phyloP scores from a whole-genome alignment of 2,113 vertebrate genomes.

The Epinephelus lanceolatus region DNA sequence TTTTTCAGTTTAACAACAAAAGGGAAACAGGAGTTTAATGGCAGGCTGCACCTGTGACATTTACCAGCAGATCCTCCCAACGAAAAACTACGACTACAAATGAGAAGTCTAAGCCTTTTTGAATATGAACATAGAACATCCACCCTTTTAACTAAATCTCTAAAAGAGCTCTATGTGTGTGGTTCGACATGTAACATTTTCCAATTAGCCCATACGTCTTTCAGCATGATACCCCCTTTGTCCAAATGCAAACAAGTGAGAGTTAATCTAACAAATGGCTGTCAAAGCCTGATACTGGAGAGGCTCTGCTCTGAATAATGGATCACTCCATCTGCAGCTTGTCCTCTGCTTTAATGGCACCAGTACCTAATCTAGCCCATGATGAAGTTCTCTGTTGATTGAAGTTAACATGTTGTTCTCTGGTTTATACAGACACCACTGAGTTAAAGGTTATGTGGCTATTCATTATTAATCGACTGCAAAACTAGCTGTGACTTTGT shows the following conservation, averaged over 20 bases:
- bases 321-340: constrained; percentile 65
- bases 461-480: constrained; percentile 27
- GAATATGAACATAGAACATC: constrained; percentile 45
- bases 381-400: constrained; percentile 64
- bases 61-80: constrained; percentile 28
- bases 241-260: constrained; percentile 68
- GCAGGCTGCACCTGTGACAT: constrained; percentile 42
- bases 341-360: constrained; percentile 56
- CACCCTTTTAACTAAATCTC: background rate
- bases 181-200: constrained; percentile 38
- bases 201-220: constrained; percentile 48
- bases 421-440: constrained; percentile 1
- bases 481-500: background rate
- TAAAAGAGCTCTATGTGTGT: background rate
- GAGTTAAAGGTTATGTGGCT: constrained; percentile 46
- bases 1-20: constrained; percentile 18
- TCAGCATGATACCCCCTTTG: constrained; percentile 36
- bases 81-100: constrained; percentile 34
- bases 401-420: constrained; percentile 49
- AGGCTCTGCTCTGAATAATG: constrained; percentile 76
- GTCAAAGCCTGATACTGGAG: constrained; percentile 63
- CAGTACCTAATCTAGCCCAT: constrained; percentile 34
- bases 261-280: constrained; percentile 82
- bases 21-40: background rate
- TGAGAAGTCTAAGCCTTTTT: constrained; percentile 10